A percentile compares a stretch with the other conserved stretches of the same genome.
Conservation (phyloP, 2,113 vertebrate species). For the Hippocampus comes region DNA sequence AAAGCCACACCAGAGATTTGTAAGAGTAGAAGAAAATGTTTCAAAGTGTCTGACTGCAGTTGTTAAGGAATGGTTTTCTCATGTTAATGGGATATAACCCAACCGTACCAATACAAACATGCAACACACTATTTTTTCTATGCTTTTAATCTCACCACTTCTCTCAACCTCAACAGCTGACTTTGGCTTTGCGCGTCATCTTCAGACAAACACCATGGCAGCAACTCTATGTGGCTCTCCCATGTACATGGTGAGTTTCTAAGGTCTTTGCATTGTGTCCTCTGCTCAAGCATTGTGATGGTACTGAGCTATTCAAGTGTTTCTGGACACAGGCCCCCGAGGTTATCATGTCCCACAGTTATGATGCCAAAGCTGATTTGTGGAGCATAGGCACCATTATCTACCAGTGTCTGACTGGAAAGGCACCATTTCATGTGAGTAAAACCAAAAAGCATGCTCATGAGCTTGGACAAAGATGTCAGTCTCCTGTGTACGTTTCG, state of each 20-base stretch:
- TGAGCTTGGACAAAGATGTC: not conserved
- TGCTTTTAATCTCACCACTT: slow-evolving; percentile 4
- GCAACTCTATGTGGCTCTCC: slow-evolving; percentile 93
- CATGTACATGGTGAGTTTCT: slow-evolving; percentile 92
- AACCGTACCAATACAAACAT: not conserved
- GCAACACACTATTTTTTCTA: not conserved
- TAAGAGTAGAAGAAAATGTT: not conserved
- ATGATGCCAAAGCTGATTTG: slow-evolving; percentile 94
- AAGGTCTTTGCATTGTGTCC: not conserved
- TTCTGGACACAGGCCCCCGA: slow-evolving; percentile 83
- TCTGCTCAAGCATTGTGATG: not conserved
- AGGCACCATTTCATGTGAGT: slow-evolving; percentile 91
- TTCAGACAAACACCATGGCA: slow-evolving; percentile 94
- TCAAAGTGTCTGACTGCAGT: not conserved
- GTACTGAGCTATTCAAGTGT: slow-evolving; percentile 29
- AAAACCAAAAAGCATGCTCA: not conserved
- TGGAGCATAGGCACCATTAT: slow-evolving; percentile 98
- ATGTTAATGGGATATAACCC: no score
- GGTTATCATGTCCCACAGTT: slow-evolving; percentile 97
- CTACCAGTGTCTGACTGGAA: slow-evolving; percentile 94
- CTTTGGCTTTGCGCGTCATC: slow-evolving; percentile 93
- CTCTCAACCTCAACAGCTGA: slow-evolving; percentile 75
- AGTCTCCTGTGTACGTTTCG: not conserved
- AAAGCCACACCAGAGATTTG: not conserved
- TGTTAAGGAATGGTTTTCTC: not conserved